Percentiles rank a stretch among this genome's conserved stretches.
These are phyloP conservation scores for Riptortus pedestris DNA, from an alignment of 1,140 invertebrate species.

Conservation along the genomic window DNA sequence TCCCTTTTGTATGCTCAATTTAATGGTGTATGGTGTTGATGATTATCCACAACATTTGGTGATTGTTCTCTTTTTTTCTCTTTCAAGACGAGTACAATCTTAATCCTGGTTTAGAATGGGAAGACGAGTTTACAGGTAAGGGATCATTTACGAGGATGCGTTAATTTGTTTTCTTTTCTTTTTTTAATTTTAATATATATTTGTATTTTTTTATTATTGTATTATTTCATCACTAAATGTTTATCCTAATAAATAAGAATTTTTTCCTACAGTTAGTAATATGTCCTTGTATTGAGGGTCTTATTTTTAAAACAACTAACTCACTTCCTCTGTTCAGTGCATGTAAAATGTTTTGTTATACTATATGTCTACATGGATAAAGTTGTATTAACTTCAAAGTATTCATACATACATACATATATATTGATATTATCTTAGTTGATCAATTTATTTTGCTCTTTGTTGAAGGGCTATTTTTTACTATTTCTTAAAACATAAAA, in stretches of 20 bases:
- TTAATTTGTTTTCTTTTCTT: constrained; percentile 33
- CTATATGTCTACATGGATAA: too few species aligned
- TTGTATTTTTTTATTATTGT: background rate
- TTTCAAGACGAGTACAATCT: constrained; percentile 96
- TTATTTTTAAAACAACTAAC: too few species aligned
- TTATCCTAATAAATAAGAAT: background rate
- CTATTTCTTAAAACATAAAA: too few species aligned
- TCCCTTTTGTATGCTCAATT: constrained; percentile 9
- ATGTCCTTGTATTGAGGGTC: too few species aligned
- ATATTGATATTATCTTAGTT: too few species aligned
- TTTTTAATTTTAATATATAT: constrained; percentile 15
- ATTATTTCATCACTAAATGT: background rate
- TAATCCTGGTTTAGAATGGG: constrained; percentile 99
- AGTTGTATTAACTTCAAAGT: too few species aligned
- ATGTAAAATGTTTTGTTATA: too few species aligned
- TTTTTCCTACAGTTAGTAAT: too few species aligned
- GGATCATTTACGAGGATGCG: constrained; percentile 33
- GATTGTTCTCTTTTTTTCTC: constrained; percentile 47
- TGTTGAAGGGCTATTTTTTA: too few species aligned
- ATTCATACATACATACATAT: too few species aligned
- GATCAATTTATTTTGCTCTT: too few species aligned
- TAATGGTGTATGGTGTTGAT: constrained; percentile 12
- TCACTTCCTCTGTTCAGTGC: too few species aligned
- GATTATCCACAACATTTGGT: constrained; percentile 25
- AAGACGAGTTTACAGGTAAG: constrained; percentile 99